phyloP scores from a whole-genome alignment of 2,113 vertebrate genomes.

The Falcunculus frontatus region DNA sequence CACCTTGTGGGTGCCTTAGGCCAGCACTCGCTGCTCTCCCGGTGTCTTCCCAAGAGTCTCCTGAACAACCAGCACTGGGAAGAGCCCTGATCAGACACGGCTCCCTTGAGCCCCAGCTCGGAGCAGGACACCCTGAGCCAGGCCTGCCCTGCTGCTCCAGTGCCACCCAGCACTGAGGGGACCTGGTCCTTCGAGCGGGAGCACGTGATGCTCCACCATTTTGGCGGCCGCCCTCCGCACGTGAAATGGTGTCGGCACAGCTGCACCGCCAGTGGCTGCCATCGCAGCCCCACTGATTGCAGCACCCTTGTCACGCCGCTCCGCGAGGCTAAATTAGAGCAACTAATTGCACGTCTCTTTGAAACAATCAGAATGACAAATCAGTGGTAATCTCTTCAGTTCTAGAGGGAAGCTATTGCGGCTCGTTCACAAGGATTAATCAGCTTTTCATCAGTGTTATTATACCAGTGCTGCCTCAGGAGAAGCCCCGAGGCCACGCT shows the following conservation, averaged over 20 bases:
- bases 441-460: slow-evolving; percentile 61
- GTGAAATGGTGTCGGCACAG: not conserved
- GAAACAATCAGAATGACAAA: slow-evolving; percentile 63
- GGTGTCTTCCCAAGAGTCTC: not conserved
- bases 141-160: not conserved
- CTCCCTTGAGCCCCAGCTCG: rapidly evolving
- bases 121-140: not conserved
- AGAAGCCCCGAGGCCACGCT: not conserved
- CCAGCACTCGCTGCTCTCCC: rapidly evolving
- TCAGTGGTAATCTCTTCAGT: slow-evolving; percentile 51
- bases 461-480: not conserved
- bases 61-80: not conserved
- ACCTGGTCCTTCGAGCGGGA: rapidly evolving
- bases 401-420: slow-evolving; percentile 26
- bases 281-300: not conserved
- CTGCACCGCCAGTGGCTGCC: not conserved
- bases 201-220: not conserved
- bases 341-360: slow-evolving; percentile 56
- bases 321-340: slow-evolving; percentile 49
- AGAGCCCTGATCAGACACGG: rapidly evolving
- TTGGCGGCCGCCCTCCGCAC: rapidly evolving
- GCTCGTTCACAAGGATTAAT: slow-evolving; percentile 39
- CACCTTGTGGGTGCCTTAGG: rapidly evolving
- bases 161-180: not conserved
- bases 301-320: not conserved